phyloP scores from a whole-genome alignment of 2,888 invertebrate species.

The Drosophila austrosaltans region DNA sequence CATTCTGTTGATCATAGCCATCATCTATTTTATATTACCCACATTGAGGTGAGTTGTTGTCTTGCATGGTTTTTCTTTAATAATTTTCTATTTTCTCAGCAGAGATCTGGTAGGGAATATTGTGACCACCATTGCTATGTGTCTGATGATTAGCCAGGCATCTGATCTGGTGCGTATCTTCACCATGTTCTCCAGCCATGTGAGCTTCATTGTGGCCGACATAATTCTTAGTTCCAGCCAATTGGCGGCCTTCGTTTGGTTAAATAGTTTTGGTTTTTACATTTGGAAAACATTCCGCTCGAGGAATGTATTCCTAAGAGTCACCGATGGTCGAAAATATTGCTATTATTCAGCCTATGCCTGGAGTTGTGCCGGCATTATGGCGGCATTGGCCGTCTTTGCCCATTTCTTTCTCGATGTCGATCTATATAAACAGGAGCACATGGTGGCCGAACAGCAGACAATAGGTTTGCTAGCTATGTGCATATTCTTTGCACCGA shows the following conservation, averaged over 20 bases:
- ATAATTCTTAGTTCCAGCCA: slow-evolving; percentile 90
- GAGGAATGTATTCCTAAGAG: slow-evolving; percentile 91
- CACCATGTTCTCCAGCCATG: slow-evolving; percentile 91
- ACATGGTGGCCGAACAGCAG: slow-evolving; percentile 87
- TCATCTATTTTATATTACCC: slow-evolving; percentile 92
- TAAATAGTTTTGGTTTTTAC: slow-evolving; percentile 93
- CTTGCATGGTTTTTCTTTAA: slow-evolving; percentile 22
- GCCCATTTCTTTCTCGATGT: slow-evolving; percentile 91
- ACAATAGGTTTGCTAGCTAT: slow-evolving; percentile 92
- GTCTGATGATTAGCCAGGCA: slow-evolving; percentile 90
- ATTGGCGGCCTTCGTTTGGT: slow-evolving; percentile 93
- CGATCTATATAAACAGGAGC: slow-evolving; percentile 84
- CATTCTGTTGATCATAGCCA: slow-evolving; percentile 88
- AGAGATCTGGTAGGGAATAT: slow-evolving; percentile 92
- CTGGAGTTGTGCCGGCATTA: slow-evolving; percentile 89
- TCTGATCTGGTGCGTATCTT: slow-evolving; percentile 91
- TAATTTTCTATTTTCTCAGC: slow-evolving; percentile 47
- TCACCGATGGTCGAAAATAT: slow-evolving; percentile 93
- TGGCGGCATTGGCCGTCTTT: slow-evolving; percentile 90
- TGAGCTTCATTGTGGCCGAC: slow-evolving; percentile 92
- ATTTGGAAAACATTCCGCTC: slow-evolving; percentile 95
- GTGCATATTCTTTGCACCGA: slow-evolving; percentile 92
- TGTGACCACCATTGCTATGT: slow-evolving; percentile 91
- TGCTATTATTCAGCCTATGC: slow-evolving; percentile 93
- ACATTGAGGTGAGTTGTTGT: slow-evolving; percentile 85